Percentiles rank a stretch among this genome's conserved stretches.
These are phyloP conservation scores for Notiomystis cincta DNA, from an alignment of 2,113 vertebrate genomes.

Conservation along the genomic window DNA sequence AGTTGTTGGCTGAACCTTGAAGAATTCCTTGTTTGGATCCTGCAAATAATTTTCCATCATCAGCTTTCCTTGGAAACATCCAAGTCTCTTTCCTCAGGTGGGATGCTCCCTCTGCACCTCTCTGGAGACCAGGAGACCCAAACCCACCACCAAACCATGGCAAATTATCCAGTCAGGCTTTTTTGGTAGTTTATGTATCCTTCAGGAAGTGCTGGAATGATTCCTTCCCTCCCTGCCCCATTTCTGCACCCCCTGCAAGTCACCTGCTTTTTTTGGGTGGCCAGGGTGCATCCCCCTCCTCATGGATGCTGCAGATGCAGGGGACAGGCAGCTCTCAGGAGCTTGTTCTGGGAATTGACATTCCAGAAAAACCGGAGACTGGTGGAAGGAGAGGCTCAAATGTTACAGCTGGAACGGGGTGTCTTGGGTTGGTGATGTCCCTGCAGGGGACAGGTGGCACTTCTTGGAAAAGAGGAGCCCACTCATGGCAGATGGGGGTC, in stretches of 20 bases:
- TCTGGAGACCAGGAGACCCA: not conserved
- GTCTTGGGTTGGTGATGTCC: not conserved
- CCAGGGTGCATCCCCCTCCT: not conserved
- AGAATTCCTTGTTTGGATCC: not conserved
- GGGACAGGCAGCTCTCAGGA: not conserved
- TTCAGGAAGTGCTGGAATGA: not conserved
- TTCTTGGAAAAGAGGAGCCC: not conserved
- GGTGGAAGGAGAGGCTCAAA: not conserved
- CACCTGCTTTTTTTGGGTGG: not conserved
- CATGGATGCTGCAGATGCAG: not conserved
- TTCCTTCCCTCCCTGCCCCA: not conserved
- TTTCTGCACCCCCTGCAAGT: not conserved
- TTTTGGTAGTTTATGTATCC: not conserved
- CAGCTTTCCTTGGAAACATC: not conserved
- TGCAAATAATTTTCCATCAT: not conserved
- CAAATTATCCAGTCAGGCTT: not conserved
- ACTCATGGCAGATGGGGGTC: not conserved
- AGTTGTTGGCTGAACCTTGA: not conserved
- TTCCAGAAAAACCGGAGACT: not conserved
- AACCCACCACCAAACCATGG: not conserved
- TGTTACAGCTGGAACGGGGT: not conserved
- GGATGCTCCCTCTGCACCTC: not conserved
- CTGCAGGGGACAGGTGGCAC: not conserved
- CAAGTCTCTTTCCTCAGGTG: not conserved
- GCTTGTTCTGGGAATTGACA: not conserved